Conservation (phyloP, 2,797 vertebrate species). For the Sebastes vulpes region DNA sequence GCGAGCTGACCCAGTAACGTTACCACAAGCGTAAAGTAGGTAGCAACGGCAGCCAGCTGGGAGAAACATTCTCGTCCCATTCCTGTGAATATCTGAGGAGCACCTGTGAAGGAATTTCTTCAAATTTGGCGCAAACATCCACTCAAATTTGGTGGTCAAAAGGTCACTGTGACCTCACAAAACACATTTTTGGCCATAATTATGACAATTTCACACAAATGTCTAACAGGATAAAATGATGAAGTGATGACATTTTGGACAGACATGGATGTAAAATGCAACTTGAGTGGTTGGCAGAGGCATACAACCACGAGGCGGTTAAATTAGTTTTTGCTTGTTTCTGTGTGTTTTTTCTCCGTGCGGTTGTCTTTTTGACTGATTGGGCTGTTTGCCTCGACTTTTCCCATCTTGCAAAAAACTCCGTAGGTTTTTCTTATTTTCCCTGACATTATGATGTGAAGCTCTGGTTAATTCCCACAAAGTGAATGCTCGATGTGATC, state of each 20-base stretch:
- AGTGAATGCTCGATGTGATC: background rate
- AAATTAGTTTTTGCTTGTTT: no score
- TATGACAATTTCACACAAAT: no score
- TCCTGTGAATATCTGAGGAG: no score
- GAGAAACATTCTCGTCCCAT: no score
- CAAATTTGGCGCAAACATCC: background rate
- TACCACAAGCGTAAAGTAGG: no score
- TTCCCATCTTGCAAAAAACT: background rate
- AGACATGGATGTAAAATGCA: no score
- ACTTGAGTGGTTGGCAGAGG: rapidly evolving
- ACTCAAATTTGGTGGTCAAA: background rate
- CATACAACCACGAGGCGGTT: no score
- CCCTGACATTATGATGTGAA: background rate
- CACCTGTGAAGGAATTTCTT: background rate
- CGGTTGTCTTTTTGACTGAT: background rate
- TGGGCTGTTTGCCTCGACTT: background rate
- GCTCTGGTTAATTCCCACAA: background rate
- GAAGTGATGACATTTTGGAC: no score
- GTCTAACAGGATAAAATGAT: no score
- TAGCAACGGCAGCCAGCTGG: no score
- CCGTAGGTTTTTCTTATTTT: background rate
- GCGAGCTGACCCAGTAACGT: no score
- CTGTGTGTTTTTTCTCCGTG: background rate
- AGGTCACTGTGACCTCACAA: background rate
- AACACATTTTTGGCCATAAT: no score